Evolutionary conservation across 2,888 invertebrate species (phyloP).

Genomic region (Galeruca laticollis): DNA sequence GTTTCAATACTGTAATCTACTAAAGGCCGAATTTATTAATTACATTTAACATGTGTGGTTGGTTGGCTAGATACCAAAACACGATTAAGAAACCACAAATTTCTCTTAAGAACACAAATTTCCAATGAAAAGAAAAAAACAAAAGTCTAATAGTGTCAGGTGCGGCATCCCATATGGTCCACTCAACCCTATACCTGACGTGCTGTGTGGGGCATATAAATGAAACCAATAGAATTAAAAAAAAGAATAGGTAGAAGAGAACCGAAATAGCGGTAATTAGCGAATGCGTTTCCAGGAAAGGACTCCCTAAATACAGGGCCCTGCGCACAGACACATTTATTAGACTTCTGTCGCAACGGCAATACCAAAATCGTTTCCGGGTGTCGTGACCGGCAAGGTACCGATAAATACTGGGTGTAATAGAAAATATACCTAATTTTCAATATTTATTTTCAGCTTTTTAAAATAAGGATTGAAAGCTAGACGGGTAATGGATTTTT

Average conservation of each 20-base stretch:
- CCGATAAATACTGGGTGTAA: conserved; percentile 37
- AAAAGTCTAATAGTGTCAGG: conserved; percentile 39
- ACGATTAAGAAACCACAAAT: conserved; percentile 8
- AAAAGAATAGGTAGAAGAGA: conserved; percentile 33
- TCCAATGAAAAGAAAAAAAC: conserved; percentile 13
- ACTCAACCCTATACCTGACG: conserved; percentile 30
- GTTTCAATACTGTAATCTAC: too few relatives aligned
- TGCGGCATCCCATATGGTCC: conserved; percentile 41
- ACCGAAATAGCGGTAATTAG: conserved; percentile 52
- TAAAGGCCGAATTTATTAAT: not conserved
- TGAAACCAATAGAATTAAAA: conserved; percentile 39
- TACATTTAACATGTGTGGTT: not conserved
- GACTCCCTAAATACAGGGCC: conserved; percentile 51
- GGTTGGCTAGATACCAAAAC: not conserved
- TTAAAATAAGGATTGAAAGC: conserved; percentile 7
- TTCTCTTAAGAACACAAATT: conserved; percentile 10
- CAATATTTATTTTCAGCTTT: conserved; percentile 15
- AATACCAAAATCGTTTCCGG: conserved; percentile 52
- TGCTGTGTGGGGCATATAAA: conserved; percentile 29
- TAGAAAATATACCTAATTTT: conserved; percentile 28
- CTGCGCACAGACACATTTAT: conserved; percentile 41
- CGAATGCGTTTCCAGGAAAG: conserved; percentile 51
- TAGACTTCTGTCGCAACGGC: conserved; percentile 50
- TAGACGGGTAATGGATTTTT: conserved; percentile 12
- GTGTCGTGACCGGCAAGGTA: conserved; percentile 44